These are phyloP conservation scores for Noctilio leporinus DNA, from an alignment of 2,113 vertebrate species.

Conservation along the genomic window DNA sequence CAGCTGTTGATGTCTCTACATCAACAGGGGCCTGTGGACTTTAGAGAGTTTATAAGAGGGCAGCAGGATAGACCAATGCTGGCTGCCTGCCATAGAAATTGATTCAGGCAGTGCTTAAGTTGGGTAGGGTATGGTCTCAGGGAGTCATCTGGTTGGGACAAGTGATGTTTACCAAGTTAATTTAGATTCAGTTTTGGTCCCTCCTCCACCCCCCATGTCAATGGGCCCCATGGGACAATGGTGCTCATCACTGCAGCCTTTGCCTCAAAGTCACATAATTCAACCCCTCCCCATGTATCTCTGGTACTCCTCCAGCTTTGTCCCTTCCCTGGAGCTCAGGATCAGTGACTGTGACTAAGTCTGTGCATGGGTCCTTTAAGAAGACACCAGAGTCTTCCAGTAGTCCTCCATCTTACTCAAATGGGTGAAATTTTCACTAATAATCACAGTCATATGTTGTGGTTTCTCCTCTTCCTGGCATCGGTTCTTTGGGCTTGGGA, in stretches of 20 bases:
- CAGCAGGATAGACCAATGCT: background rate
- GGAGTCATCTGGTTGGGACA: background rate
- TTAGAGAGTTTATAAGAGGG: background rate
- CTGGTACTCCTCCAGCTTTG: background rate
- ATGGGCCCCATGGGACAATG: background rate
- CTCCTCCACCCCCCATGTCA: background rate
- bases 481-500: background rate
- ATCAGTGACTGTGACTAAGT: background rate
- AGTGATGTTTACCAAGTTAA: background rate
- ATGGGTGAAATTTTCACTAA: background rate
- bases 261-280: background rate
- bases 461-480: background rate
- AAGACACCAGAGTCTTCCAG: background rate
- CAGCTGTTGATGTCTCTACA: background rate
- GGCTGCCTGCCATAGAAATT: background rate
- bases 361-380: background rate
- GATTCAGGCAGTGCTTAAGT: background rate
- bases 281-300: background rate
- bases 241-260: background rate
- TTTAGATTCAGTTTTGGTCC: background rate
- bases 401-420: background rate
- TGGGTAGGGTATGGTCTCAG: background rate
- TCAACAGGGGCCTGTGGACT: background rate
- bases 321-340: background rate
- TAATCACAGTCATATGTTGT: background rate